Conservation (phyloP, 1,140 invertebrate species). For the Semibalanus balanoides region DNA sequence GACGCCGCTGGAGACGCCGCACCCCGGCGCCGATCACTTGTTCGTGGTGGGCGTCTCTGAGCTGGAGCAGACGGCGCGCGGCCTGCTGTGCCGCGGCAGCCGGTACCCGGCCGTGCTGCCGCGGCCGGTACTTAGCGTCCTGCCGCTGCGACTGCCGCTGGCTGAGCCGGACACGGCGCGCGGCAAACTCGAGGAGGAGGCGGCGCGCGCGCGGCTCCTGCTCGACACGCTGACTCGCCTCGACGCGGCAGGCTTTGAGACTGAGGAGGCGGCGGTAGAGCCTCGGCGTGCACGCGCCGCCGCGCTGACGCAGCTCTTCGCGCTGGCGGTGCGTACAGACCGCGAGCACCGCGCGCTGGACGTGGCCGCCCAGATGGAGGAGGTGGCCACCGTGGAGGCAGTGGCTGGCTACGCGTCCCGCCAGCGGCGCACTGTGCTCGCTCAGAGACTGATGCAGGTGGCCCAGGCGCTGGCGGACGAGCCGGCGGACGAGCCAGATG, state of each 20-base stretch:
- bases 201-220: slow-evolving; percentile 40
- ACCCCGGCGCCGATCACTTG: slow-evolving; percentile 44
- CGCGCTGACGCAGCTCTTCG: slow-evolving; percentile 23
- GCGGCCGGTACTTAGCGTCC: slow-evolving; percentile 56
- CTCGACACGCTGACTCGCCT: slow-evolving; percentile 18
- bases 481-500: slow-evolving; percentile 27
- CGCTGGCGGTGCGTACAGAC: slow-evolving; percentile 67
- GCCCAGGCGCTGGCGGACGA: slow-evolving; percentile 17
- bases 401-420: slow-evolving; percentile 75
- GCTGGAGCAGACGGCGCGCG: slow-evolving; percentile 53
- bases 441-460: slow-evolving; percentile 38
- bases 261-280: slow-evolving; percentile 12
- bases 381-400: slow-evolving; percentile 56
- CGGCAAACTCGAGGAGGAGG: slow-evolving; percentile 56
- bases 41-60: slow-evolving; percentile 68
- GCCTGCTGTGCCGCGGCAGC: slow-evolving; percentile 71
- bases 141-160: slow-evolving; percentile 49
- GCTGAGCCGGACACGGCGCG: slow-evolving; percentile 71
- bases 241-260: slow-evolving; percentile 28
- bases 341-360: slow-evolving; percentile 72
- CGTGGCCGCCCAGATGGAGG: slow-evolving; percentile 64
- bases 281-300: not conserved
- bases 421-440: slow-evolving; percentile 54
- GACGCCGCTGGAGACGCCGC: not conserved
- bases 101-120: slow-evolving; percentile 74